phyloP scores from a whole-genome alignment of 2,888 invertebrate species.

The Drosophila mulleri region DNA sequence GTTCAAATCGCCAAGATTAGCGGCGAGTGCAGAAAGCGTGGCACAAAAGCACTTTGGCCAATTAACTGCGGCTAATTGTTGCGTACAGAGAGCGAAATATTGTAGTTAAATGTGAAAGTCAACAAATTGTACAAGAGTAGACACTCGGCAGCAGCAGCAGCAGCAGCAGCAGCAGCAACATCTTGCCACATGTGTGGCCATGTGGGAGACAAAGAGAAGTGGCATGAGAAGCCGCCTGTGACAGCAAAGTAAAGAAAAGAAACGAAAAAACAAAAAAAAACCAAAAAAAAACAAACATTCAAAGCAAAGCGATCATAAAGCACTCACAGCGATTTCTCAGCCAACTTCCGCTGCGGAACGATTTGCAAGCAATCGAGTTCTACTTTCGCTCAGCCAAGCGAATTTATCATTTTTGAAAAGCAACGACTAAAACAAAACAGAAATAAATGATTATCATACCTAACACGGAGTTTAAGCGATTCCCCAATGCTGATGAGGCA shows the following conservation, averaged over 20 bases:
- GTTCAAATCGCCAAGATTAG: slow-evolving; percentile 63
- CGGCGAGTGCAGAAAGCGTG: slow-evolving; percentile 78
- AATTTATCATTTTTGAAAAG: slow-evolving; percentile 26
- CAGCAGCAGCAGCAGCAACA: neutral
- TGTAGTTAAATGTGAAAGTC: slow-evolving; percentile 64
- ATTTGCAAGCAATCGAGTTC: slow-evolving; percentile 70
- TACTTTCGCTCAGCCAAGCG: slow-evolving; percentile 68
- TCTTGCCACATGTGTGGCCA: slow-evolving; percentile 31
- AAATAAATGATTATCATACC: slow-evolving; percentile 43
- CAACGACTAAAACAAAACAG: slow-evolving; percentile 1
- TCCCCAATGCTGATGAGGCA: slow-evolving; percentile 25
- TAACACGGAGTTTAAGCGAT: slow-evolving; percentile 5
- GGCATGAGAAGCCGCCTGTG: slow-evolving; percentile 19
- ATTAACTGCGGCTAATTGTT: slow-evolving; percentile 79
- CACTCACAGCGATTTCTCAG: slow-evolving; percentile 64
- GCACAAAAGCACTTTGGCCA: slow-evolving; percentile 76
- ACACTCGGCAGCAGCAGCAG: neutral
- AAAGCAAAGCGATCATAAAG: slow-evolving; percentile 49
- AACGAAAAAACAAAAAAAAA: neutral
- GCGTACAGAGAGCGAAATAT: slow-evolving; percentile 57
- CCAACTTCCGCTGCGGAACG: slow-evolving; percentile 66
- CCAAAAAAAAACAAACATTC: neutral
- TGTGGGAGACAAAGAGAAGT: slow-evolving; percentile 15
- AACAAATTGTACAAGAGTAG: slow-evolving; percentile 34
- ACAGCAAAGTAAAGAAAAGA: neutral